Evolutionary conservation across 37 sponge, comb jelly and placozoan species (phyloP).

Genomic region (Ianthella basta): DNA sequence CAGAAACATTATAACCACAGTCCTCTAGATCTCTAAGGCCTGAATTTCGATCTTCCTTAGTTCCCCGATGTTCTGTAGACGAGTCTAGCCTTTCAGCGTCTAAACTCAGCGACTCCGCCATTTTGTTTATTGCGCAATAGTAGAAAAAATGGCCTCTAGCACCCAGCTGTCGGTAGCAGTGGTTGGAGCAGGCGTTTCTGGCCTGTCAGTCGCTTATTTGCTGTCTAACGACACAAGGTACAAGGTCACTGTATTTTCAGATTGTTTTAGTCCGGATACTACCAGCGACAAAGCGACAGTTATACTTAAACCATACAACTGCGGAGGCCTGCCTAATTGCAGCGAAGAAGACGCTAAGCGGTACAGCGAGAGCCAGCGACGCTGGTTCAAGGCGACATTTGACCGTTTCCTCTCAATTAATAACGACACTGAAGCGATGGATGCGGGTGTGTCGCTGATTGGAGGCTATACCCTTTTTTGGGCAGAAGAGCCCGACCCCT

Average conservation of each 20-base stretch:
- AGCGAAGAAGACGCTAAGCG: not conserved
- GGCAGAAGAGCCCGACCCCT: not conserved
- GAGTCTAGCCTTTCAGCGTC: no score
- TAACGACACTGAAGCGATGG: not conserved
- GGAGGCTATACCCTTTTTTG: not conserved
- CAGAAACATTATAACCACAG: not conserved
- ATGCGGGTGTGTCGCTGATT: not conserved
- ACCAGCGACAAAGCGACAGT: conserved; percentile 51
- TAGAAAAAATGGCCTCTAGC: not conserved
- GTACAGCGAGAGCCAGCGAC: not conserved
- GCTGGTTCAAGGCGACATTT: conserved; percentile 36
- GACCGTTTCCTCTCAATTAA: not conserved
- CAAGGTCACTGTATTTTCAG: conserved; percentile 45
- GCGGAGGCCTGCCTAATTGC: not conserved
- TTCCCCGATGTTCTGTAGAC: no score
- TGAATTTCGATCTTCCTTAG: no score
- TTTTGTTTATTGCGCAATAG: no score
- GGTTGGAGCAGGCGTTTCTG: conserved; percentile 67
- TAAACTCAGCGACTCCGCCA: no score
- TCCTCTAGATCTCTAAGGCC: not conserved
- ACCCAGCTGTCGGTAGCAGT: conserved; percentile 38
- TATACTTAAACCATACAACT: conserved; percentile 34
- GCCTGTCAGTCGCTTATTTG: conserved; percentile 39
- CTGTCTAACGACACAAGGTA: conserved; percentile 6
- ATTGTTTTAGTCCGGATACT: conserved; percentile 52